These are phyloP conservation scores for Bradynema listronoti DNA, from an alignment of 1,140 invertebrate species.

Conservation along the genomic window DNA sequence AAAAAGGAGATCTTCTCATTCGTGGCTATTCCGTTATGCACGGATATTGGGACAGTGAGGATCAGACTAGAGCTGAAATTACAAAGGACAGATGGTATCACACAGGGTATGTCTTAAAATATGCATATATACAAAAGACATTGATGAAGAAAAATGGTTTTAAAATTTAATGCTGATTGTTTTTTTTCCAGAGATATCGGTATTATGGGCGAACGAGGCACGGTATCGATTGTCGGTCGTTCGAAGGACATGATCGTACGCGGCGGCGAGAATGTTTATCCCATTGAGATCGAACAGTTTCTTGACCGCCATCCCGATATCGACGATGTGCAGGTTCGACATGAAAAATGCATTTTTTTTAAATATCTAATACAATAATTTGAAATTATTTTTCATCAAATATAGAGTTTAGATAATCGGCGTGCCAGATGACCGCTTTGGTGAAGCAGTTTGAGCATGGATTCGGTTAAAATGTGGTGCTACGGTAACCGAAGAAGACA, in stretches of 20 bases:
- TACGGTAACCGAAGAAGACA: constrained; percentile 62
- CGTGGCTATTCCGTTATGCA: constrained; percentile 76
- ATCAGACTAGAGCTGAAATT: constrained; percentile 71
- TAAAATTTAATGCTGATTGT: too few species aligned
- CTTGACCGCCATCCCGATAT: constrained; percentile 71
- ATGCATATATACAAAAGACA: too few species aligned
- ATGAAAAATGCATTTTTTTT: background rate
- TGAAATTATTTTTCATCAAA: too few species aligned
- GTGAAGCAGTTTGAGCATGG: constrained; percentile 77
- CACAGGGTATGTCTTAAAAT: too few species aligned
- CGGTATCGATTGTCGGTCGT: constrained; percentile 72
- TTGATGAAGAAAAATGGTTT: too few species aligned
- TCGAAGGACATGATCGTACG: constrained; percentile 82
- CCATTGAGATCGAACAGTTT: constrained; percentile 77
- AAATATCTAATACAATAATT: background rate
- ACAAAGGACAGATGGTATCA: constrained; percentile 72
- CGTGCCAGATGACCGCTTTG: constrained; percentile 71
- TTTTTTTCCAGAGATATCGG: too few species aligned
- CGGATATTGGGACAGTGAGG: constrained; percentile 76
- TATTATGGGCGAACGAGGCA: constrained; percentile 70
- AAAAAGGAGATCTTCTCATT: constrained; percentile 73
- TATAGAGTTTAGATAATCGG: constrained; percentile 67
- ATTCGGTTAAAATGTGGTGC: constrained; percentile 63
- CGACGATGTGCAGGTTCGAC: constrained; percentile 71
- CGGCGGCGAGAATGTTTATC: constrained; percentile 78